A percentile compares a stretch with the other conserved stretches of the same genome.
phyloP scores from a whole-genome alignment of 2,113 vertebrate genomes.

The Triplophysa siluroides region DNA sequence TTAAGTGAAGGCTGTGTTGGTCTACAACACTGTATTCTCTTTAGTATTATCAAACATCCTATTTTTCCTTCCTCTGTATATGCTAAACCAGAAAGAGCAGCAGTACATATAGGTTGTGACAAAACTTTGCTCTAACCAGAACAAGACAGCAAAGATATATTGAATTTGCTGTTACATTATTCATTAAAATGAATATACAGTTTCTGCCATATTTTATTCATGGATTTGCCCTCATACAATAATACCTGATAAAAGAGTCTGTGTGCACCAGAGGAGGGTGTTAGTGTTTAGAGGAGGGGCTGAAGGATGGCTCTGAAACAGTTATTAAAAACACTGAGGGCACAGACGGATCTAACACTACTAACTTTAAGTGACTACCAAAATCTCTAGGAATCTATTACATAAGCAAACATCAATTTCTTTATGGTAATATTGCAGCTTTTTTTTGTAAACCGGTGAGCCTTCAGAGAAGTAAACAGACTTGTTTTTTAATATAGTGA shows the following conservation, averaged over 20 bases:
- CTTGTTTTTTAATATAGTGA: not conserved
- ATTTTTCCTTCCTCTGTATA: conserved; percentile 50
- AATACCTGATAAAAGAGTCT: conserved; percentile 41
- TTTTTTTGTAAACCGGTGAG: not conserved
- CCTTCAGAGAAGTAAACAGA: not conserved
- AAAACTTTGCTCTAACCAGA: conserved; percentile 68
- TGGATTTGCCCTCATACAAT: conserved; percentile 72
- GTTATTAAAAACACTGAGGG: conserved; percentile 45
- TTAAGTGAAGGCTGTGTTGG: not conserved
- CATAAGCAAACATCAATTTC: conserved; percentile 12
- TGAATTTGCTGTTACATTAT: conserved; percentile 73
- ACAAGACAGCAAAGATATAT: conserved; percentile 64
- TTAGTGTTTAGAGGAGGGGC: conserved; percentile 52
- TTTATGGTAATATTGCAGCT: not conserved
- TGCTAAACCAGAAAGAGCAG: conserved; percentile 67
- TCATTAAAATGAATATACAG: conserved; percentile 72
- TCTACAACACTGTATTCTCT: not conserved
- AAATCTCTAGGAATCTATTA: not conserved
- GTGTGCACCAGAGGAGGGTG: not conserved
- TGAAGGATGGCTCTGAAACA: conserved; percentile 53
- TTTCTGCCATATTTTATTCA: conserved; percentile 79
- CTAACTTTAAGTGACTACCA: conserved; percentile 27
- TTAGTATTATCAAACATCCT: not conserved
- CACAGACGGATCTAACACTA: not conserved
- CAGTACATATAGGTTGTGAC: conserved; percentile 55